Base-by-base conservation (phyloP, 2,113 vertebrate genomes). In the Xiphias gladius region DNA sequence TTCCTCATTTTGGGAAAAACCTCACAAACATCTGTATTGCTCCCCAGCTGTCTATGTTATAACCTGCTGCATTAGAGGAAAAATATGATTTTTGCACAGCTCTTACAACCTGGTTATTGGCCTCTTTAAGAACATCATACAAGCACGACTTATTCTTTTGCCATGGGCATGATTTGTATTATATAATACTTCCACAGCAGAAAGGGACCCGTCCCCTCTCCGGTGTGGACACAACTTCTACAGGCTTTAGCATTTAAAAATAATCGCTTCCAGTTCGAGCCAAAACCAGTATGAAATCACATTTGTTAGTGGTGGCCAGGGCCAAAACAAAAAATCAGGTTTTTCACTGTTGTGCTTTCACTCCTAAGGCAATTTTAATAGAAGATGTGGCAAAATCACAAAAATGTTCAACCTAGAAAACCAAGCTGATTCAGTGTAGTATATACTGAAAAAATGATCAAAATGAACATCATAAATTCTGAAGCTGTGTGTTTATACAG, bases 101-200 rank as follows among this genome's bases (percentile, higher is more conserved):
- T 77, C 32, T 37, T 14, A 13, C 17, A 54, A 39, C 5, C 43
- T n/a, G 3, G 5, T 20, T 57, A 30, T 61, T 68, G 16, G 71
- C 75, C 63, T 79, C 52, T 86, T 68, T 69, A 72, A 88, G 55
- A 76, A 70, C 59, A 79, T 24, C 50, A 46, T 67, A 65, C 52
- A 72, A 73, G 39, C 46, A 7, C 80, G 73, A 81, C 55, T 76
- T 84, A 28, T 48, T 75, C 24, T 69, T n/a, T 55, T 41, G 73
- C 72, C 81, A 62, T 69, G 87, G 86, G 86, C 79, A 75, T 81
- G 39, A 77, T 90, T 67, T 85, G 43, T 13, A 63, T 93, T 91
- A 93, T 74, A 64, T 92, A 94, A 94, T 70, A 41, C 55, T 81
- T 84, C 73, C 88, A 86, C 77, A 82, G 20, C 59, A 87, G 52